A percentile compares a stretch with the other conserved stretches of the same genome.
Evolutionary conservation across 1,140 invertebrate genomes (phyloP).

Genomic region (Drosophila sp.): DNA sequence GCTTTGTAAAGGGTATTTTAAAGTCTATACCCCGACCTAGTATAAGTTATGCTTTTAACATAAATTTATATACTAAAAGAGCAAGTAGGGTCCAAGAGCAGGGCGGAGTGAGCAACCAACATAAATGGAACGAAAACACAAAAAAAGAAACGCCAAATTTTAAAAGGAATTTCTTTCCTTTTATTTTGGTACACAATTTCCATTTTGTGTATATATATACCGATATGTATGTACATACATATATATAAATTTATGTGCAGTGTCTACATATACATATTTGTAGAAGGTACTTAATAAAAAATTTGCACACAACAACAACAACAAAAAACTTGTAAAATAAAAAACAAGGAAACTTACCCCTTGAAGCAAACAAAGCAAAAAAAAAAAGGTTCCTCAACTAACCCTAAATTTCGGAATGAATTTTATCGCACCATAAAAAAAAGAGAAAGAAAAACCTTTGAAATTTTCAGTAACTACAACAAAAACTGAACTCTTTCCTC

Average conservation of each 20-base stretch:
- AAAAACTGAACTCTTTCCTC: background rate
- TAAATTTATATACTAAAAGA: slow-evolving; percentile 1
- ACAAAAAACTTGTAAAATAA: background rate
- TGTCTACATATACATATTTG: background rate
- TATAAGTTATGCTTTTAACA: background rate
- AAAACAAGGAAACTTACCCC: slow-evolving; percentile 30
- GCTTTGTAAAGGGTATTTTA: too few species aligned
- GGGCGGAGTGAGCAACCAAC: background rate
- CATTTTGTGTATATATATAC: slow-evolving; percentile 26
- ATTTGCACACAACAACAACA: slow-evolving; percentile 9
- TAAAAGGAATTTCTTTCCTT: slow-evolving; percentile 29
- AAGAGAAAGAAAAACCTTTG: slow-evolving; percentile 27
- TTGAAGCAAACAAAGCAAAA: slow-evolving; percentile 15
- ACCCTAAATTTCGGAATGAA: slow-evolving; percentile 15
- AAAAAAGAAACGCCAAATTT: slow-evolving; percentile 42
- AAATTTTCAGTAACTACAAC: slow-evolving; percentile 8
- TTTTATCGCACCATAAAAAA: slow-evolving; percentile 46
- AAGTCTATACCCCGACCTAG: too few species aligned
- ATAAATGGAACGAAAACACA: slow-evolving; percentile 6
- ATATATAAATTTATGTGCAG: too few species aligned
- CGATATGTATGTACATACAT: slow-evolving; percentile 1
- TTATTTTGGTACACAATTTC: slow-evolving; percentile 29
- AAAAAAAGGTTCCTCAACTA: slow-evolving; percentile 10
- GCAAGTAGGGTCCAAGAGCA: background rate
- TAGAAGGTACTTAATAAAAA: slow-evolving; percentile 16